phyloP scores from a whole-genome alignment of 2,113 vertebrate genomes.

The Mobula birostris region DNA sequence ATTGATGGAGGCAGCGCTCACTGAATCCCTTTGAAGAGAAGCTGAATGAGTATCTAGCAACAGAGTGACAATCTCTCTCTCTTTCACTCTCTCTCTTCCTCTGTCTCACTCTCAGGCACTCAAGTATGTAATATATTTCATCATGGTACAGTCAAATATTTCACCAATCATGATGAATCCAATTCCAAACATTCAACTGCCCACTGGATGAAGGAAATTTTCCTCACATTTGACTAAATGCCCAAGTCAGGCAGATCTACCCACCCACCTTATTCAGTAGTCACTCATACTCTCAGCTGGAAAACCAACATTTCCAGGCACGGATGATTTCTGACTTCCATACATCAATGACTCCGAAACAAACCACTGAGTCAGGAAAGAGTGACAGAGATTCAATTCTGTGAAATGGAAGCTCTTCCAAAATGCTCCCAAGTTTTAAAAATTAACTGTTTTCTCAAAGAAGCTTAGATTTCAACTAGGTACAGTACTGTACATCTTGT shows the following conservation, averaged over 20 bases:
- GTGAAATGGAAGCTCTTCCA: background rate
- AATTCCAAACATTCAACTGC: too few relatives aligned
- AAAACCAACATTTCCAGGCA: background rate
- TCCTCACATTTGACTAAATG: too few relatives aligned
- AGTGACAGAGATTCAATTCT: background rate
- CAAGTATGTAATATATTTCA: too few relatives aligned
- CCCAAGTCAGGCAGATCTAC: background rate
- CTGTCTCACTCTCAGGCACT: too few relatives aligned
- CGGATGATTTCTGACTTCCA: background rate
- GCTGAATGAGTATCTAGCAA: background rate
- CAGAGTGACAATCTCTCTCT: too few relatives aligned
- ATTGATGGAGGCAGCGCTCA: background rate
- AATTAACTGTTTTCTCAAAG: constrained; percentile 23
- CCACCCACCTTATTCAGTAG: background rate
- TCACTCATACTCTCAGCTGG: background rate
- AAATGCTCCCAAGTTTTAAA: background rate
- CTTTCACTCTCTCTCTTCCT: too few relatives aligned
- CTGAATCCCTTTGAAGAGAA: background rate
- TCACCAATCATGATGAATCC: background rate
- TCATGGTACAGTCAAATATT: background rate
- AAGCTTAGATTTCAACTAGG: background rate
- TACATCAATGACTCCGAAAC: background rate
- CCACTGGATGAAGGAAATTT: too few relatives aligned
- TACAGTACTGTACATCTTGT: background rate
- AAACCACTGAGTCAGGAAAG: background rate